phyloP scores from a whole-genome alignment of 1,140 invertebrate species.

The Paramacrobiotus metropolitanus region DNA sequence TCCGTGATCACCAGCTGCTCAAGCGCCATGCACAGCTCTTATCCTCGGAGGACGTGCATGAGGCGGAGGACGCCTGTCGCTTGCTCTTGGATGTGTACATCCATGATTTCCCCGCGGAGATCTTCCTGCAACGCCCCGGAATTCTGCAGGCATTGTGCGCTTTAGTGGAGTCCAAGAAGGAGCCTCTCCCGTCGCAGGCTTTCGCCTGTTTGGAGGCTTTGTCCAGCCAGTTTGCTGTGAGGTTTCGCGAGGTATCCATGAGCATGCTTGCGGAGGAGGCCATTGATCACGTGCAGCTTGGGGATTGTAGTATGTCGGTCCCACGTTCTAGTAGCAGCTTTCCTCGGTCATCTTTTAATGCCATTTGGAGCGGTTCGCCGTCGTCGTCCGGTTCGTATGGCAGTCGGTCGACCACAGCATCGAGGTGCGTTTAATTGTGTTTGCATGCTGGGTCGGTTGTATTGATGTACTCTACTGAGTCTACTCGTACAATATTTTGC shows the following conservation, averaged over 20 bases:
- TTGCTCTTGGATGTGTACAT: background rate
- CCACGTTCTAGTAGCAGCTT: too few species aligned
- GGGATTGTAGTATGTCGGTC: background rate
- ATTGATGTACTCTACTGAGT: too few species aligned
- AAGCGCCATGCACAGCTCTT: background rate
- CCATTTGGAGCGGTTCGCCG: too few species aligned
- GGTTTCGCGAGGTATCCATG: background rate
- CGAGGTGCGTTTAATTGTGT: too few species aligned
- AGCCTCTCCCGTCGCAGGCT: background rate
- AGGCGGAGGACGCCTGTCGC: background rate
- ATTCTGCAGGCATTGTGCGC: background rate
- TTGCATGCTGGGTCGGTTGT: too few species aligned
- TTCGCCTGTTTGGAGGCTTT: background rate
- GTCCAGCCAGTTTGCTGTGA: background rate
- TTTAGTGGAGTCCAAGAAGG: background rate
- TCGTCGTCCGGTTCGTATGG: too few species aligned
- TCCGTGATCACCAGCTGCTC: background rate
- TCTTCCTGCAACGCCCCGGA: background rate
- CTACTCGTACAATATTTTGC: too few species aligned
- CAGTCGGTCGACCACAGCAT: too few species aligned
- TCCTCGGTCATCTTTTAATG: too few species aligned
- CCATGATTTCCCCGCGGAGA: constrained; percentile 1
- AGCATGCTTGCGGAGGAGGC: background rate
- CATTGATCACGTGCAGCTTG: background rate
- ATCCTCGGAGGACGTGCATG: background rate